Conservation (phyloP, 2,113 vertebrate species). For the Columba janthina region DNA sequence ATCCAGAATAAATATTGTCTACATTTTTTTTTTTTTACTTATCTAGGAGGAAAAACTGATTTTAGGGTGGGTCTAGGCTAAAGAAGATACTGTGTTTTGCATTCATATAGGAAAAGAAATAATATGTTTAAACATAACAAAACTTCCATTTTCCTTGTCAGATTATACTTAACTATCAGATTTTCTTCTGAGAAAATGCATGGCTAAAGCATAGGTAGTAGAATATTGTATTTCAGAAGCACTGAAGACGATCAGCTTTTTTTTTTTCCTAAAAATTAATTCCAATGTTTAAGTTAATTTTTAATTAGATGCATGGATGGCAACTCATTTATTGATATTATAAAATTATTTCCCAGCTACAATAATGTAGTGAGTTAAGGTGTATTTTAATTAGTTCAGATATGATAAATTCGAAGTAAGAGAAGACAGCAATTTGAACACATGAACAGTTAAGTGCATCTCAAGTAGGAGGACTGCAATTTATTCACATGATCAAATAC, state of each 20-base stretch:
- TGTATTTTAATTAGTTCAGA: conserved; percentile 29
- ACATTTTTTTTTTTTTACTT: neutral
- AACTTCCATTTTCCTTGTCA: neutral
- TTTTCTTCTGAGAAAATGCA: neutral
- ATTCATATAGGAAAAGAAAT: neutral
- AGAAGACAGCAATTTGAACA: neutral
- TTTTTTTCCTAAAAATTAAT: conserved; percentile 26
- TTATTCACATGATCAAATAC: conserved; percentile 25
- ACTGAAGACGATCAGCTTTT: neutral
- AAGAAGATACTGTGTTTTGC: neutral
- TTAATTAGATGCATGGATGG: neutral
- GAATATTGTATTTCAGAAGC: neutral
- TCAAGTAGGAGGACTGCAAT: neutral
- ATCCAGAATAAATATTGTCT: neutral
- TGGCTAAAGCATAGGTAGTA: neutral
- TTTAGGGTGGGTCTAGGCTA: neutral
- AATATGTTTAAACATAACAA: neutral
- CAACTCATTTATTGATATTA: conserved; percentile 4
- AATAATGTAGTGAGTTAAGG: conserved; percentile 11
- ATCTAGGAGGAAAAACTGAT: neutral
- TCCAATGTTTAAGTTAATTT: neutral
- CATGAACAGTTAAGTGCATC: neutral
- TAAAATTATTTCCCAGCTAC: neutral
- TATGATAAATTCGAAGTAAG: conserved; percentile 7
- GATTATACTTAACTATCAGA: neutral